Percentiles rank a stretch among this genome's conserved stretches.
Evolutionary conservation across 2,888 invertebrate genomes (phyloP).

Genomic region (Drosophila kambysellisi): DNA sequence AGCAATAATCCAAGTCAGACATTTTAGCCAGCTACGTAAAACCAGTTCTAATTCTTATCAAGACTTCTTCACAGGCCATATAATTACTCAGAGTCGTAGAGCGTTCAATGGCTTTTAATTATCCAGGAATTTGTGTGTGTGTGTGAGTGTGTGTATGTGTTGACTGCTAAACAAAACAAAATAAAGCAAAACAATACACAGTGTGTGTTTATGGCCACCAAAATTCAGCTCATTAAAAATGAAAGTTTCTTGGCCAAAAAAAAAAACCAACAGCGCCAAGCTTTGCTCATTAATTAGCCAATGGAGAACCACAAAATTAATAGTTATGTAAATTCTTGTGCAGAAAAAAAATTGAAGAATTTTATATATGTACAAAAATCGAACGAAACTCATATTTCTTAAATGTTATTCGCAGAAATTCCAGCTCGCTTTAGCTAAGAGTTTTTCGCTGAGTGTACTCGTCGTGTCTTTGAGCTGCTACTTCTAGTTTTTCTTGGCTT

Average conservation of each 20-base stretch:
- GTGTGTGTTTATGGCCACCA: slow-evolving; percentile 43
- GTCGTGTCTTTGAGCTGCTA: neutral
- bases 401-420: neutral
- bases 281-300: slow-evolving; percentile 70
- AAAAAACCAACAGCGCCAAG: slow-evolving; percentile 18
- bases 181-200: slow-evolving; percentile 44
- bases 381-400: neutral
- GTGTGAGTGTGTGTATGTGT: neutral
- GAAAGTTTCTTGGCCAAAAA: slow-evolving; percentile 63
- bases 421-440: neutral
- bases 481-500: slow-evolving; percentile 9
- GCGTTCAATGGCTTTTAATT: slow-evolving; percentile 75
- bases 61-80: slow-evolving; percentile 68
- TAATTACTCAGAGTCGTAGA: slow-evolving; percentile 67
- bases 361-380: neutral
- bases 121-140: slow-evolving; percentile 58
- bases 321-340: slow-evolving; percentile 46
- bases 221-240: slow-evolving; percentile 72
- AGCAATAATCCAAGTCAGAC: slow-evolving; percentile 10
- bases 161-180: slow-evolving; percentile 15
- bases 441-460: neutral
- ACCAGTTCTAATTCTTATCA: slow-evolving; percentile 78
- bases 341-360: neutral
- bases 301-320: slow-evolving; percentile 1
- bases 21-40: slow-evolving; percentile 32